phyloP scores from a whole-genome alignment of 2,888 invertebrate species.

The Latrodectus elegans region DNA sequence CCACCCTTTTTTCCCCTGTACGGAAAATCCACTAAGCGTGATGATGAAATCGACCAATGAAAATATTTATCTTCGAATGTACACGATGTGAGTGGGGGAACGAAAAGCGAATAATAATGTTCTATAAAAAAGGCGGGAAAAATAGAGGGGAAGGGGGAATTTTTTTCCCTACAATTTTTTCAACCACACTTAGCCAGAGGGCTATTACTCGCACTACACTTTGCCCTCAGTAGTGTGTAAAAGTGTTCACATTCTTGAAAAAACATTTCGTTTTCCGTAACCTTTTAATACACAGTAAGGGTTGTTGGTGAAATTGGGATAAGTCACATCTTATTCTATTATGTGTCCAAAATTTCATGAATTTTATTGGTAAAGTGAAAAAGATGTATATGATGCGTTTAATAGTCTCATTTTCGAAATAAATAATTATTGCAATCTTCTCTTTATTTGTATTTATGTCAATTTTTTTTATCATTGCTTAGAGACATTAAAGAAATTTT shows the following conservation, averaged over 20 bases:
- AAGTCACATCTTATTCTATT: constrained; percentile 12
- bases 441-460: no score
- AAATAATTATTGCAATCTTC: no score
- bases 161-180: constrained; percentile 28
- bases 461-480: no score
- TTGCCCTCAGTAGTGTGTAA: constrained; percentile 5
- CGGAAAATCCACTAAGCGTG: constrained; percentile 42
- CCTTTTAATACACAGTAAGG: constrained; percentile 49
- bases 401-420: no score
- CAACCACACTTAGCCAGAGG: constrained; percentile 27
- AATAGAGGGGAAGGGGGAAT: constrained; percentile 6
- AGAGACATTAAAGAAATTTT: no score
- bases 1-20: constrained; percentile 35
- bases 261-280: constrained; percentile 54
- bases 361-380: no score
- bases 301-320: constrained; percentile 13
- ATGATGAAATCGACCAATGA: constrained; percentile 65
- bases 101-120: constrained; percentile 61
- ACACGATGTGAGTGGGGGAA: constrained; percentile 39
- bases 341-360: no score
- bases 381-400: no score
- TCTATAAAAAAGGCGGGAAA: constrained; percentile 24
- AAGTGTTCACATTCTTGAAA: constrained; percentile 49
- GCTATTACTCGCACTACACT: constrained; percentile 57
- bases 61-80: constrained; percentile 66